Base-by-base conservation (phyloP, 2,888 invertebrate species). In the Sepioteuthis lessoniana region DNA sequence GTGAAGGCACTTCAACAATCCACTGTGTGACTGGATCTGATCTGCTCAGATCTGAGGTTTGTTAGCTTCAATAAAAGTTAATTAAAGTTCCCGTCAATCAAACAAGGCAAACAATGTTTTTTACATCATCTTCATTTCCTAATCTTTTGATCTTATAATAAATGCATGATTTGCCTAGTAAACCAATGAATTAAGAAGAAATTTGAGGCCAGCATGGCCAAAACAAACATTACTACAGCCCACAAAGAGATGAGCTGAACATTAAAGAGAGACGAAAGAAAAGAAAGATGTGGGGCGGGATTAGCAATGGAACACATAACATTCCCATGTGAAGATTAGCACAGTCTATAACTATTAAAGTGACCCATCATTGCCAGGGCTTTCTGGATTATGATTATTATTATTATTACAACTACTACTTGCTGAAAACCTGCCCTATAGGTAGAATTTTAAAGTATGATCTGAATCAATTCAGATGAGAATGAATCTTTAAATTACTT, bases 81-180 rank as follows among this genome's bases (percentile, higher is more conserved):
- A 76, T 76, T 76, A 76, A 76, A n/a, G 76, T 76, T 35, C n/a
- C 76, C 19, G 76, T 76, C 35, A 76, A 76, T 76, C 76, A 76
- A 35, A 76, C 76, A 35, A n/a, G 25, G n/a, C 76, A n/a, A 76
- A 76, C 76, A 76, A 76, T 25, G n/a, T 21, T 76, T 76, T 76
- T 76, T 76, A 35, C 76, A 76, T 76, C n/a, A 76, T 76, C 76
- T 76, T n/a, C 7, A 76, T 76, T 76, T 76, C 16, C 35, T n/a
- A 76, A 76, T 76, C 76, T n/a, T 76, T 76, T 76, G 76, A n/a
- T 76, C 76, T 76, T 35, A 76, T 76, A 76, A 76, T 31, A 76
- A n/a, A 76, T 76, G 31, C 76, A 31, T 76, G 31, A n/a, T 76
- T 76, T 76, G 76, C 76, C n/a, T 16, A 16, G 10, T 13, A n/a